A percentile compares a stretch with the other conserved stretches of the same genome.
Evolutionary conservation across 1,140 invertebrate genomes (phyloP).

Genomic region (Sycobia sp.): DNA sequence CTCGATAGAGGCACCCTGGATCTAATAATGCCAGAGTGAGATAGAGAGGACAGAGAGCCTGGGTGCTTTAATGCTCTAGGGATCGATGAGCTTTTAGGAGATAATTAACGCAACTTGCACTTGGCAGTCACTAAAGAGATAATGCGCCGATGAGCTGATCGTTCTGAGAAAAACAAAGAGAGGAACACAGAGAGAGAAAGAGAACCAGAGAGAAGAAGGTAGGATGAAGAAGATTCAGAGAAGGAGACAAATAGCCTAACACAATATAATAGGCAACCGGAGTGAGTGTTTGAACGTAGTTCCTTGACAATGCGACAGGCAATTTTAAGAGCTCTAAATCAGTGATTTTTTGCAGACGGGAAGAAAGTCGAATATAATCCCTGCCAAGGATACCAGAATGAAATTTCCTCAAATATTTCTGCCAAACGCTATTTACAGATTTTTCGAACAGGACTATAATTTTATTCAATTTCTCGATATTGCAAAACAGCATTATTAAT

Average conservation of each 20-base stretch:
- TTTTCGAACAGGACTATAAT: too few relatives aligned
- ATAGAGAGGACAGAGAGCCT: constrained; percentile 38
- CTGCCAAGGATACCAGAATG: too few relatives aligned
- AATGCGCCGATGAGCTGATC: constrained; percentile 10
- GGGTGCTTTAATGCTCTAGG: constrained; percentile 48
- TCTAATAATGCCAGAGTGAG: constrained; percentile 16
- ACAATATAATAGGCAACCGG: too few relatives aligned
- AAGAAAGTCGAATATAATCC: too few relatives aligned
- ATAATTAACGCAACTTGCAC: constrained; percentile 49
- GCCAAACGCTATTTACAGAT: too few relatives aligned
- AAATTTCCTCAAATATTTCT: too few relatives aligned
- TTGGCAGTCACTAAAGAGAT: constrained; percentile 30
- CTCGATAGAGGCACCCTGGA: constrained; percentile 55
- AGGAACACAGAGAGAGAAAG: background rate
- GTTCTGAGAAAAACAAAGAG: background rate
- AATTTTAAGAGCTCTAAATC: constrained; percentile 14
- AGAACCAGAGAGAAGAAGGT: too few relatives aligned
- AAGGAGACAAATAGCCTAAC: too few relatives aligned
- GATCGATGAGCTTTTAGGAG: constrained; percentile 49
- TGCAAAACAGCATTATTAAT: too few relatives aligned
- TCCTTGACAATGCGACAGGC: constrained; percentile 1
- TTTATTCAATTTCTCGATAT: too few relatives aligned
- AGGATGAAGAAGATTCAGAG: too few relatives aligned
- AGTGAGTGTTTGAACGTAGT: too few relatives aligned
- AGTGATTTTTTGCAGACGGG: constrained; percentile 8